phyloP scores from a whole-genome alignment of 2,888 invertebrate genomes.

The Helobdella robusta region DNA sequence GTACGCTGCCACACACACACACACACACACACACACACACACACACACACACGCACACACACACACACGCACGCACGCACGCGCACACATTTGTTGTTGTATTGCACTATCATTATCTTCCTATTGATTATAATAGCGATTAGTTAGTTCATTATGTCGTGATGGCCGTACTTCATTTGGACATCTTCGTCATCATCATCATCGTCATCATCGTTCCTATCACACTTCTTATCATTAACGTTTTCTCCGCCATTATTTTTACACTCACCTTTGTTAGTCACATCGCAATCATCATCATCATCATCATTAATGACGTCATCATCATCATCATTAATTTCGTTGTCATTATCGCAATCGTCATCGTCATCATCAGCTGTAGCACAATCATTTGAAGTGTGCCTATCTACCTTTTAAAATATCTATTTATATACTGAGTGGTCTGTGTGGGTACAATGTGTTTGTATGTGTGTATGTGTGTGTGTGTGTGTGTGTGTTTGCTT shows the following conservation, averaged over 20 bases:
- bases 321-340: not conserved
- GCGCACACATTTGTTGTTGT: not conserved
- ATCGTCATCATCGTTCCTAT: not conserved
- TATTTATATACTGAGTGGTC: not conserved
- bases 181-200: constrained; percentile 8
- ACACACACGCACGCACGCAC: constrained; percentile 10
- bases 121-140: not conserved
- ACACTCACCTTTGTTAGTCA: not conserved
- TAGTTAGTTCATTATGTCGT: not conserved
- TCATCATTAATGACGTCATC: constrained; percentile 4
- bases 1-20: too few species aligned
- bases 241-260: not conserved
- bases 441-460: not conserved
- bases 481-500: not conserved
- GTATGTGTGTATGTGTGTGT: not conserved
- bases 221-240: not conserved
- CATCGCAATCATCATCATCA: constrained; percentile 7
- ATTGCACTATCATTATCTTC: not conserved
- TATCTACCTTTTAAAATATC: too few species aligned
- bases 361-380: constrained; percentile 8
- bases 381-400: not conserved
- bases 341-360: constrained; percentile 3
- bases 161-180: not conserved
- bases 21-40: constrained; percentile 6
- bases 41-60: constrained; percentile 14